Evolutionary conservation across 2,113 vertebrate species (phyloP), one percentile per base, ranked within the genome.

Genomic region (Corythaixoides concolor): DNA sequence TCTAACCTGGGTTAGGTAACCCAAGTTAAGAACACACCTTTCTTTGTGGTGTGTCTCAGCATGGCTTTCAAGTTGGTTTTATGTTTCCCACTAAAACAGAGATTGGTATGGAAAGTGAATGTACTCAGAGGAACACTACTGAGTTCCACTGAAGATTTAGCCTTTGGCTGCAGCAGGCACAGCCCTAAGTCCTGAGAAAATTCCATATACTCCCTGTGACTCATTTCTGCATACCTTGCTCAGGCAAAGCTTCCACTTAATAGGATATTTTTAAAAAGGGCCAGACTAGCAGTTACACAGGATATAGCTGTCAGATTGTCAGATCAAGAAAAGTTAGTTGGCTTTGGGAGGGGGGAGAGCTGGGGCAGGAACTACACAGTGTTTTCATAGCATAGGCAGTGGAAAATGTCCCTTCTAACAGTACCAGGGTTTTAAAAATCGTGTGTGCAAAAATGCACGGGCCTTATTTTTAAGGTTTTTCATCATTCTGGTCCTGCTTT

Each of bases 151-250:
- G 16, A 60, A 93, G 80, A 79, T 95, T 95, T 96, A 87, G 95
- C 94, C 92, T 89, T 88, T 88, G 87, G 93, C 94, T 95, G 85
- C 84, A 96, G 89, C 89, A 94, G 77, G 80, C 95, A 62, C 87
- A 96, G 47, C 74, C 49, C 37, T 96, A 87, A 95, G 26, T 87
- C 94, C 90, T 97, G 92, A 96, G 94, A 97, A 96, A 97, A 95
- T 93, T 97, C 92, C 92, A 55, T 91, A 66, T 95, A 92, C 69
- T 96, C 89, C 66, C 89, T 95, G 81, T 97, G 92, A 97, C 77
- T 96, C 90, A 96, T 95, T 93, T 92, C 86, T 97, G 86, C 80
- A 93, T 92, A 92, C 95, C 89, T 95, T 96, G 95, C 97, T 85
- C 74, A 92, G 86, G 94, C 86, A 95, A 96, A 96, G 70, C 89